Conservation (phyloP, 1,140 invertebrate genomes). For the Drosophila mojavensis region DNA sequence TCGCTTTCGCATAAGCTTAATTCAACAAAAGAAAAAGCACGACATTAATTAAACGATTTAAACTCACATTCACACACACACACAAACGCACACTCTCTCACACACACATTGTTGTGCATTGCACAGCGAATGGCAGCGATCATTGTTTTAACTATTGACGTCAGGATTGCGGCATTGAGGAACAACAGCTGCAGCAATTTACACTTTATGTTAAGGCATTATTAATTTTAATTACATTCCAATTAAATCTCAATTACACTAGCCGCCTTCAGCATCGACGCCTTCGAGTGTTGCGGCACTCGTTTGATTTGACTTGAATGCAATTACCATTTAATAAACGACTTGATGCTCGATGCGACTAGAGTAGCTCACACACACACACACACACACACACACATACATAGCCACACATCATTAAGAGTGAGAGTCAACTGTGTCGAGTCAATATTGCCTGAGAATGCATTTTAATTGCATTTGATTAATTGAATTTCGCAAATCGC, state of each 20-base stretch:
- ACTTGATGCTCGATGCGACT: conserved; percentile 9
- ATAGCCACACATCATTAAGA: conserved; percentile 11
- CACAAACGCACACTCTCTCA: neutral
- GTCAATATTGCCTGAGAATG: conserved; percentile 1
- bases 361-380: neutral
- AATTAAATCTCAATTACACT: conserved; percentile 71
- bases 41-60: conserved; percentile 34
- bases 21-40: conserved; percentile 12
- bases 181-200: conserved; percentile 51
- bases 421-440: neutral
- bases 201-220: conserved; percentile 54
- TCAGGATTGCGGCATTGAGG: neutral
- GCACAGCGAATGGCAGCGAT: neutral
- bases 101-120: conserved; percentile 3
- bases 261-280: conserved; percentile 30
- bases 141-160: conserved; percentile 34
- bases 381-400: neutral
- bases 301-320: conserved; percentile 38
- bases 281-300: conserved; percentile 1
- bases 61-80: neutral
- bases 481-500: neutral
- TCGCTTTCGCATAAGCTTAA: neutral
- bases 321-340: conserved; percentile 46
- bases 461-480: conserved; percentile 29
- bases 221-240: conserved; percentile 77